Percentiles rank a stretch among this genome's conserved stretches.
Evolutionary conservation across 1,140 invertebrate species (phyloP).

Genomic region (Antheraea mylitta): DNA sequence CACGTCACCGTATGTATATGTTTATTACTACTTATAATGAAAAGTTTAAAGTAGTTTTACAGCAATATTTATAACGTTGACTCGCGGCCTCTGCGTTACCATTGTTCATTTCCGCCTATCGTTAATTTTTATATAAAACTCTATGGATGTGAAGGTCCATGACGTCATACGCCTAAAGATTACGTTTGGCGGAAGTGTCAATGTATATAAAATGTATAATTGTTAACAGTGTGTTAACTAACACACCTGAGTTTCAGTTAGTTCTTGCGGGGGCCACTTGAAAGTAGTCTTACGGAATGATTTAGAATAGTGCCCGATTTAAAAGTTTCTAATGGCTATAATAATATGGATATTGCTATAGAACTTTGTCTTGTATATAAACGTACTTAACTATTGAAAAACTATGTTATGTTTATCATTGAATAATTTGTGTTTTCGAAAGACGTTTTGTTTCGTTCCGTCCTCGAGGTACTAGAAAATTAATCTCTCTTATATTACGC

Average conservation of each 20-base stretch:
- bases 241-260: neutral
- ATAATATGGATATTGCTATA: neutral
- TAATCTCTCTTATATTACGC: too few species aligned
- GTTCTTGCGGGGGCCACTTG: neutral
- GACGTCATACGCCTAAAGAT: constrained; percentile 35
- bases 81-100: neutral
- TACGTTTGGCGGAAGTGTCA: constrained; percentile 46
- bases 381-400: too few species aligned
- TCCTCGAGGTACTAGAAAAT: too few species aligned
- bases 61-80: neutral
- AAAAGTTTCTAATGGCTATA: neutral
- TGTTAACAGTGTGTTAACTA: constrained; percentile 6
- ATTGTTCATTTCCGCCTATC: constrained; percentile 29
- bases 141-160: constrained; percentile 30
- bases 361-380: too few species aligned
- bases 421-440: too few species aligned
- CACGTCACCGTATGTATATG: too few species aligned
- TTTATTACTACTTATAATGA: too few species aligned
- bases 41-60: neutral
- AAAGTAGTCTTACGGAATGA: neutral
- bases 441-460: too few species aligned
- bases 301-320: neutral
- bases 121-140: constrained; percentile 14
- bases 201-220: constrained; percentile 7
- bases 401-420: too few species aligned